These are phyloP conservation scores for Spialia ferax DNA, from an alignment of 2,888 invertebrate species.

Conservation along the genomic window DNA sequence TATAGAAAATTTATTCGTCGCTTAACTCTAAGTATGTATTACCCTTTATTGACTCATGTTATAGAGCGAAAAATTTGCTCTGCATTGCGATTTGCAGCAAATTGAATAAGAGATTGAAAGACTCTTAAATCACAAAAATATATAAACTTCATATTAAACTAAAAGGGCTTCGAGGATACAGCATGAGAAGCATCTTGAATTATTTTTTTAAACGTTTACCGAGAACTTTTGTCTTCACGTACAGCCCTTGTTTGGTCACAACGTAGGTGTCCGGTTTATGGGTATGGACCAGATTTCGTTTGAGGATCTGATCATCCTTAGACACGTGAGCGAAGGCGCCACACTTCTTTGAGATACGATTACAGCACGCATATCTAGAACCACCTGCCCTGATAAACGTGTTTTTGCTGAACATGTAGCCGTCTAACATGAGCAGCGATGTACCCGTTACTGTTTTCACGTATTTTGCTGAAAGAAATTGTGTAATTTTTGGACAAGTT, in stretches of 20 bases:
- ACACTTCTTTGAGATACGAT: conserved; percentile 50
- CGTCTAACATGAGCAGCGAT: conserved; percentile 50
- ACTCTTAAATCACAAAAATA: too few species aligned
- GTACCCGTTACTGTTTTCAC: conserved; percentile 46
- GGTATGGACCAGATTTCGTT: conserved; percentile 46
- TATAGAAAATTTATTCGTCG: too few species aligned
- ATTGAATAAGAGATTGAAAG: too few species aligned
- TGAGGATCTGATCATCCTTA: conserved; percentile 48
- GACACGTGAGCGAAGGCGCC: conserved; percentile 51
- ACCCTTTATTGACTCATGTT: too few species aligned
- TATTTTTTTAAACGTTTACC: too few species aligned
- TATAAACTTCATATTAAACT: too few species aligned
- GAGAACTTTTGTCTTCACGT: conserved; percentile 45
- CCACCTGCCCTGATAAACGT: conserved; percentile 46
- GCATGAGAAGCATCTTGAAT: too few species aligned
- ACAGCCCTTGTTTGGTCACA: conserved; percentile 47
- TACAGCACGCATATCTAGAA: conserved; percentile 51
- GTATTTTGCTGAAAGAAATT: conserved; percentile 40
- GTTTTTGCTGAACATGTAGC: conserved; percentile 55
- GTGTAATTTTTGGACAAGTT: neutral
- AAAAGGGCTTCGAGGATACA: too few species aligned
- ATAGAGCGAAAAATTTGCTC: too few species aligned
- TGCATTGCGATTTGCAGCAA: too few species aligned
- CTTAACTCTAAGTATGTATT: too few species aligned
- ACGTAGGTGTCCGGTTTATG: conserved; percentile 48